These are phyloP conservation scores for Adineta ricciae DNA, from an alignment of 2,888 invertebrate genomes.

Conservation along the genomic window DNA sequence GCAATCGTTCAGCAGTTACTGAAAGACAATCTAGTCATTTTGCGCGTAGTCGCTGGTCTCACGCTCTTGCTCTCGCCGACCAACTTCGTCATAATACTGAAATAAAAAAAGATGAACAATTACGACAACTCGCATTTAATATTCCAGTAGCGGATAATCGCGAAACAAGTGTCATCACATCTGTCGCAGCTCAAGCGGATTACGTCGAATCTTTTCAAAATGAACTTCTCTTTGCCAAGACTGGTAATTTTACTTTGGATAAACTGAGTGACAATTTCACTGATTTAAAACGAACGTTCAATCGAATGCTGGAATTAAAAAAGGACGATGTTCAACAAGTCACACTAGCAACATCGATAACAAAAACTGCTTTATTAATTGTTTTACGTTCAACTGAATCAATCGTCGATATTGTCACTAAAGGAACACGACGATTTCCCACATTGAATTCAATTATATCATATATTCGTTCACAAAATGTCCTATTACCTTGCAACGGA, in stretches of 20 bases:
- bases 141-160: too few species aligned
- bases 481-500: neutral
- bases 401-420: neutral
- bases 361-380: constrained; percentile 6
- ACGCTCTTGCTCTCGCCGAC: neutral
- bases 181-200: neutral
- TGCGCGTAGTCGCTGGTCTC: neutral
- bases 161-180: neutral
- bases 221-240: neutral
- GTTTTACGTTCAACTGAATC: neutral
- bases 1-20: neutral
- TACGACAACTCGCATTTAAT: neutral
- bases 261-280: neutral
- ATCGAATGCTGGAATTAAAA: neutral
- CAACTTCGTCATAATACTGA: neutral
- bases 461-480: neutral
- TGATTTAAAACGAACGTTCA: neutral
- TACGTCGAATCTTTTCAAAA: neutral
- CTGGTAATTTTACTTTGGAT: neutral
- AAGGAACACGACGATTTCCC: neutral
- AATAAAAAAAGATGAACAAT: neutral
- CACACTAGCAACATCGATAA: neutral
- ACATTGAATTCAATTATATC: neutral
- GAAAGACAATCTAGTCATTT: neutral
- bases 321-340: neutral